Conservation (phyloP, 2,888 invertebrate species). For the Epicampocera succincta region DNA sequence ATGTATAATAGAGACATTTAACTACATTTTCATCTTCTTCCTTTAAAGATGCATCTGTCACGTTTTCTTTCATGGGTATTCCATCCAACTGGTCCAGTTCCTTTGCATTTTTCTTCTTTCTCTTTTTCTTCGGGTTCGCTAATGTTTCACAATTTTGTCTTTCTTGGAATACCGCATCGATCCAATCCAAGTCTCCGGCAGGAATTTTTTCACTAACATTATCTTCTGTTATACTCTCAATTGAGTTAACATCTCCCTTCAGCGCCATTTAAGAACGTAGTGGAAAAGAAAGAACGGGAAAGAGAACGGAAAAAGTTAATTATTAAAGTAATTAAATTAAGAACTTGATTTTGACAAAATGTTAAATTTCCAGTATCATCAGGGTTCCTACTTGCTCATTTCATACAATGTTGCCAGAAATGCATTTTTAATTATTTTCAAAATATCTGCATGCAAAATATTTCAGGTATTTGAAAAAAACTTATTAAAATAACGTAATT, state of each 20-base stretch:
- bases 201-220: conserved; percentile 69
- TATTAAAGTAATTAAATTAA: too few relatives aligned
- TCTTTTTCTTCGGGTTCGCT: conserved; percentile 74
- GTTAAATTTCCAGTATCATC: too few relatives aligned
- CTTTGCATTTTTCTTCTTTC: conserved; percentile 72
- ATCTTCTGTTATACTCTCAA: conserved; percentile 77
- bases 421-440: too few relatives aligned
- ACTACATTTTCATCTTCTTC: conserved; percentile 79
- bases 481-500: too few relatives aligned
- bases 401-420: too few relatives aligned
- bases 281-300: conserved; percentile 18
- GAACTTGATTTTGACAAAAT: too few relatives aligned
- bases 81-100: conserved; percentile 76
- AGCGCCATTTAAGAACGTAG: neutral
- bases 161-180: conserved; percentile 73
- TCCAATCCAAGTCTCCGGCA: conserved; percentile 74
- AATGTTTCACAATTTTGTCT: conserved; percentile 73
- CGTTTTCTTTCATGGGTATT: conserved; percentile 71
- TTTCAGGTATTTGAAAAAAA: too few relatives aligned
- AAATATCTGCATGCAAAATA: too few relatives aligned
- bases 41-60: conserved; percentile 55
- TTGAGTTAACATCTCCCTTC: conserved; percentile 79
- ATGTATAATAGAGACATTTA: conserved; percentile 80
- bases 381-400: too few relatives aligned
- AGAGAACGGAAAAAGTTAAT: neutral